Evolutionary conservation across 2,113 vertebrate species (phyloP), one percentile per base, ranked within the genome.

Genomic region (Phocoena phocoena): DNA sequence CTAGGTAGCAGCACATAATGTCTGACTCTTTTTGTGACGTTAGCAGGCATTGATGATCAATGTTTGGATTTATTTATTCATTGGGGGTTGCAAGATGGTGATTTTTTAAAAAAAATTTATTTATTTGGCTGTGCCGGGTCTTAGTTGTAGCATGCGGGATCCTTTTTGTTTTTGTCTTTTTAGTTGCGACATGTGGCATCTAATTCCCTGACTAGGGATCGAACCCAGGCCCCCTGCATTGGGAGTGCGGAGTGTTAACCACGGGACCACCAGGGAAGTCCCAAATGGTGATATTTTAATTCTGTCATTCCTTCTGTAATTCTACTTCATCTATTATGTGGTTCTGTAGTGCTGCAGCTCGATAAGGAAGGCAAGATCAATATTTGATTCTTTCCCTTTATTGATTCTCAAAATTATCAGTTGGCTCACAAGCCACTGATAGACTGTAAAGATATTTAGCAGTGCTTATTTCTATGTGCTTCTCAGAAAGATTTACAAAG

Each of bases 211-310:
- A 60, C 58, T 23, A 21, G 58, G 58, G 58, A 23, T 60, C 58
- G 2, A 60, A 20, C 53, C 53, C 18, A 18, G 53, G 53, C 17
- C 60, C 23, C 21, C 60, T 62, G 60, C 60, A 62, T 9, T 26
- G 53, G 53, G 53, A 18, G 53, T 55, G 53, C 1, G 60, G 60
- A 62, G 21, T 62, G 9, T 62, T 62, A 62, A 62, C 23, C 60
- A 62, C 23, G 8, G 21, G 8, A 25, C 60, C 23, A 62, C 60
- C 53, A 62, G 60, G 60, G 60, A 62, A 62, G 21, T 62, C 60
- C 36, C 83, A 83, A 92, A 88, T 55, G 20, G 20, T 80, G 47
- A 44, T 58, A 86, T 80, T 86, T 94, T 79, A 79, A 92, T 95
- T 81, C 53, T 55, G 17, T 84, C 23, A 55, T 71, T 96, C 70